A percentile compares a stretch with the other conserved stretches of the same genome.
These are phyloP conservation scores for Rhogogaster chlorosoma DNA, from an alignment of 2,888 invertebrate species.

Conservation along the genomic window DNA sequence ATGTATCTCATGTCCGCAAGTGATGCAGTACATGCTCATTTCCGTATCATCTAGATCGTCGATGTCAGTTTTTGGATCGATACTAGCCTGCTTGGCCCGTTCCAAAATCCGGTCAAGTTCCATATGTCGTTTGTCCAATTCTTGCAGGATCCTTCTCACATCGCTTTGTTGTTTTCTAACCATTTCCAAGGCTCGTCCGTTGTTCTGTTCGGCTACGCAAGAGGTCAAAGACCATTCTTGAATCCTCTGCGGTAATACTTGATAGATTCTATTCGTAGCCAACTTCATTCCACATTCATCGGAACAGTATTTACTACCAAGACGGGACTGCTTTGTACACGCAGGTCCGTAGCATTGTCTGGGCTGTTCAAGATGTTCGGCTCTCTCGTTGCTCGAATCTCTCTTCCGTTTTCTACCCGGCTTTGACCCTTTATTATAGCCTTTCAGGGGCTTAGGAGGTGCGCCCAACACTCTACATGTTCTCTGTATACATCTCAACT, in stretches of 20 bases:
- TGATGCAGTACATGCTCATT: slow-evolving; percentile 95
- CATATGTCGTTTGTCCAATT: slow-evolving; percentile 87
- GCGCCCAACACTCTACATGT: slow-evolving; percentile 77
- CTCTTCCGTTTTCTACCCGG: slow-evolving; percentile 71
- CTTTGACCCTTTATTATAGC: slow-evolving; percentile 70
- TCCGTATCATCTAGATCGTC: slow-evolving; percentile 86
- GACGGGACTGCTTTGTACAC: slow-evolving; percentile 88
- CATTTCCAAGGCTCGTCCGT: slow-evolving; percentile 83
- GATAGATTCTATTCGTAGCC: slow-evolving; percentile 91
- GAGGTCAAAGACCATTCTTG: slow-evolving; percentile 95
- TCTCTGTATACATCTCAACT: slow-evolving; percentile 80
- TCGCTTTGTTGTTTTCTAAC: slow-evolving; percentile 90
- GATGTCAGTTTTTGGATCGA: slow-evolving; percentile 81
- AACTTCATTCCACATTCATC: slow-evolving; percentile 94
- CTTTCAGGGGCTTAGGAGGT: slow-evolving; percentile 73
- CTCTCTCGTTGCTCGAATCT: slow-evolving; percentile 74
- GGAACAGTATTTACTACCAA: slow-evolving; percentile 95
- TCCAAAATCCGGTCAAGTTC: slow-evolving; percentile 91
- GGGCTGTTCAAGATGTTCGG: slow-evolving; percentile 76
- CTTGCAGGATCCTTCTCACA: slow-evolving; percentile 89
- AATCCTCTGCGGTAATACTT: slow-evolving; percentile 91
- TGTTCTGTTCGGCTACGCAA: slow-evolving; percentile 93
- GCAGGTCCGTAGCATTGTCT: slow-evolving; percentile 96
- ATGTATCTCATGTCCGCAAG: slow-evolving; percentile 97
- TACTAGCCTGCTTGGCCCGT: slow-evolving; percentile 85